Evolutionary conservation across 1,140 invertebrate genomes (phyloP).

Genomic region (Potamilus streckersoni): DNA sequence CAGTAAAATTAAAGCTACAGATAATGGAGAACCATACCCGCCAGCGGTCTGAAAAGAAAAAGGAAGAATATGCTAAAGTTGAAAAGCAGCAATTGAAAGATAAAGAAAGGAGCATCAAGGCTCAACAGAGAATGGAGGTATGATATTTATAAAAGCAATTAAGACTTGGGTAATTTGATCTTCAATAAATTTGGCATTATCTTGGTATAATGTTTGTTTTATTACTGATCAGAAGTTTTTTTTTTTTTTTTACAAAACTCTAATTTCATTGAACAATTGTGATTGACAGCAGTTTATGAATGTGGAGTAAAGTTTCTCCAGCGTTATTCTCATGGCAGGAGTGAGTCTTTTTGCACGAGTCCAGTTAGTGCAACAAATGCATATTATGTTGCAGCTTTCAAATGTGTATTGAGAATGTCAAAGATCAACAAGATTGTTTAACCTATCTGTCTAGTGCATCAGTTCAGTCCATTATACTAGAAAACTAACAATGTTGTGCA

Average conservation of each 20-base stretch:
- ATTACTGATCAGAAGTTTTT: not conserved
- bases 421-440: no score
- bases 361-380: not conserved
- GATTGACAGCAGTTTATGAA: not conserved
- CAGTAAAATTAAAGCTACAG: conserved; percentile 48
- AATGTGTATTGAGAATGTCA: no score
- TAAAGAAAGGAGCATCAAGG: conserved; percentile 44
- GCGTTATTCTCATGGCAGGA: no score
- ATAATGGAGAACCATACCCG: conserved; percentile 48
- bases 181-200: not conserved
- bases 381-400: no score
- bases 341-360: not conserved
- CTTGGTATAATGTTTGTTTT: not conserved
- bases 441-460: no score
- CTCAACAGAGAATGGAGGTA: conserved; percentile 55
- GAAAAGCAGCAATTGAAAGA: conserved; percentile 48
- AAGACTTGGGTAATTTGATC: not conserved
- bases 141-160: not conserved
- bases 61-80: conserved; percentile 41
- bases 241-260: not conserved
- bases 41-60: conserved; percentile 40
- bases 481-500: no score
- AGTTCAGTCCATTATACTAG: no score
- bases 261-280: not conserved
- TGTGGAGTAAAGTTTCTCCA: no score